Evolutionary conservation across 2,888 invertebrate genomes (phyloP).

Genomic region (Trissonchulus sp.): DNA sequence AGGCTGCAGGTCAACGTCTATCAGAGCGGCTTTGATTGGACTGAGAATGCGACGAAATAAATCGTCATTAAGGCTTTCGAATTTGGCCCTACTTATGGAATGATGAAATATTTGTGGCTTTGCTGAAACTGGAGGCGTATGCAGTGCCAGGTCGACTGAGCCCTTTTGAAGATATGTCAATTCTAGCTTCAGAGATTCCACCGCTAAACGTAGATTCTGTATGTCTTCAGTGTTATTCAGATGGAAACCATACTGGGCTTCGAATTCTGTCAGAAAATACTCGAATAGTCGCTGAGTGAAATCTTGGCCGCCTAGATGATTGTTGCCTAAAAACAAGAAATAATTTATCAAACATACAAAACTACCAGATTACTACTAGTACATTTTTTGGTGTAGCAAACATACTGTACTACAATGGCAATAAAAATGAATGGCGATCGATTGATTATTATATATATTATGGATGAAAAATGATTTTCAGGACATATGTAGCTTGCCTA

Average conservation of each 20-base stretch:
- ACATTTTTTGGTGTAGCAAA: too few relatives aligned
- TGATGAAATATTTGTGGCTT: background rate
- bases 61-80: slow-evolving; percentile 56
- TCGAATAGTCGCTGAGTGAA: slow-evolving; percentile 56
- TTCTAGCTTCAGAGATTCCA: slow-evolving; percentile 54
- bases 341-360: too few relatives aligned
- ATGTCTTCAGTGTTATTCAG: slow-evolving; percentile 54
- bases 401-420: too few relatives aligned
- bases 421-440: too few relatives aligned
- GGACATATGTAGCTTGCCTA: too few relatives aligned
- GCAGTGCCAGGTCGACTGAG: slow-evolving; percentile 48
- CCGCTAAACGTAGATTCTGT: slow-evolving; percentile 53
- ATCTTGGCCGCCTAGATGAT: slow-evolving; percentile 58
- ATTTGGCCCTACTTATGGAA: slow-evolving; percentile 52
- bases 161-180: slow-evolving; percentile 48
- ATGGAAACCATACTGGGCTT: slow-evolving; percentile 43
- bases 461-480: too few relatives aligned
- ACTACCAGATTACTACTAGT: too few relatives aligned
- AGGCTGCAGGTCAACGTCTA: slow-evolving; percentile 48
- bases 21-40: slow-evolving; percentile 55
- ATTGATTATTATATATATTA: too few relatives aligned
- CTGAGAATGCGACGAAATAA: slow-evolving; percentile 55
- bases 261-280: slow-evolving; percentile 48
- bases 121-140: slow-evolving; percentile 36
- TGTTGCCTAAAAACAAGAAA: slow-evolving; percentile 52